These are phyloP conservation scores for Ametastegia equiseti DNA, from an alignment of 2,888 invertebrate species.

Conservation along the genomic window DNA sequence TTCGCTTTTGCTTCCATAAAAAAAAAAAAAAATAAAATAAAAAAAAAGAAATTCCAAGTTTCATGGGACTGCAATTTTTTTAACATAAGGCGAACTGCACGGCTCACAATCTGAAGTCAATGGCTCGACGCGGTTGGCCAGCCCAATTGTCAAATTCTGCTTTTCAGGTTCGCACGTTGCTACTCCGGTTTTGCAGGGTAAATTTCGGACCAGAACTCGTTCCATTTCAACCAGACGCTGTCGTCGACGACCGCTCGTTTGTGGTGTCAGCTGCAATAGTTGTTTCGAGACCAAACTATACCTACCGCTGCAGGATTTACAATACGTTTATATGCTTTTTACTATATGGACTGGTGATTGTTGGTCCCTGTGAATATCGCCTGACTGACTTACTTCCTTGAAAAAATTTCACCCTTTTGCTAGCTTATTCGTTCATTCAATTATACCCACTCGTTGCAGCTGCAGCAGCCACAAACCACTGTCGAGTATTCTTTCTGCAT, in stretches of 20 bases:
- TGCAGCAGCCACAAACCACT: not conserved
- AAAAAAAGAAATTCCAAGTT: not conserved
- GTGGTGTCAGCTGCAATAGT: slow-evolving; percentile 37
- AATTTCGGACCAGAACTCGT: slow-evolving; percentile 24
- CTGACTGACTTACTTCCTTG: not conserved
- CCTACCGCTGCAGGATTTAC: slow-evolving; percentile 1
- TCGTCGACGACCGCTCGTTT: slow-evolving; percentile 37
- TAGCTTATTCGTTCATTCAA: slow-evolving; percentile 12
- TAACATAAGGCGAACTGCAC: not conserved
- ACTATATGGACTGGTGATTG: not conserved
- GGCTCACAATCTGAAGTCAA: not conserved
- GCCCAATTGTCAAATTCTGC: not conserved
- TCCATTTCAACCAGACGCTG: slow-evolving; percentile 34
- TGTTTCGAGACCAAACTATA: not conserved
- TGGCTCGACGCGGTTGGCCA: not conserved
- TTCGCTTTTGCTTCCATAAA: too few species aligned
- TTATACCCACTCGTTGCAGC: slow-evolving; percentile 24
- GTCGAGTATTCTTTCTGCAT: not conserved
- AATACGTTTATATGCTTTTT: slow-evolving; percentile 34
- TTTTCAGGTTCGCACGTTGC: slow-evolving; percentile 14
- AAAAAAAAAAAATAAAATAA: not conserved
- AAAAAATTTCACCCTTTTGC: slow-evolving; percentile 11
- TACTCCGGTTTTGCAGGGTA: not conserved
- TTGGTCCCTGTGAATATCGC: not conserved
- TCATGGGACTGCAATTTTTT: not conserved